Evolutionary conservation across 2,888 invertebrate genomes (phyloP), one percentile per base, ranked within the genome.

Genomic region (Odontothrips loti): DNA sequence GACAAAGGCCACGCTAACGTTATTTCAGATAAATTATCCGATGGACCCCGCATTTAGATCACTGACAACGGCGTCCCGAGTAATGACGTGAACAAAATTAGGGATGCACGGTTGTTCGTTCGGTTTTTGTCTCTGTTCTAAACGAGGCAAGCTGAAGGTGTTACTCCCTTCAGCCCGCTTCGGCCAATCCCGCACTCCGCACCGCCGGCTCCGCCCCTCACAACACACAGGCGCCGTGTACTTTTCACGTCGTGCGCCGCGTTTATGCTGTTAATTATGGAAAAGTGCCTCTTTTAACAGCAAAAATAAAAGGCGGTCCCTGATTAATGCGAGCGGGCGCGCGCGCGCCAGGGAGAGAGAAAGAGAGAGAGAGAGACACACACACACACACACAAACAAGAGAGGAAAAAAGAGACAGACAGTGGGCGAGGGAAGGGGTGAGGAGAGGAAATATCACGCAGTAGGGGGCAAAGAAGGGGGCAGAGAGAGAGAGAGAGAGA

Each of bases 211-310:
- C 58, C 58, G 15, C 58, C 6, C 58, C 58, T 6, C 58, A n/a
- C 51, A 15, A n/a, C n/a, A n/a, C 34, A 43, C 34, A 27, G 23
- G 68, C 68, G 68, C 11, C 68, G 68, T 75, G 68, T 75, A 75
- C 68, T 75, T 75, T 75, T 75, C 68, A 27, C 68, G 68, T 23
- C 68, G 10, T 43, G 4, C 58, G 58, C 68, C 23, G 68, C 23
- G 68, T 75, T 75, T 75, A 75, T 75, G 68, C 68, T 75, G 68
- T 75, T 75, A 75, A 75, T 75, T 75, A 75, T 27, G 68, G 68
- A 75, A 75, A 75, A 75, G 68, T 75, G 68, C 68, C 68, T 75
- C 68, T 75, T 75, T 75, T 75, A 27, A 10, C 68, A 27, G 27
- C 58, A 43, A 43, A 75, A 75, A 75, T 75, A 75, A 75, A 75